phyloP scores from a whole-genome alignment of 2,113 vertebrate species.

The Pachyramphus minor region DNA sequence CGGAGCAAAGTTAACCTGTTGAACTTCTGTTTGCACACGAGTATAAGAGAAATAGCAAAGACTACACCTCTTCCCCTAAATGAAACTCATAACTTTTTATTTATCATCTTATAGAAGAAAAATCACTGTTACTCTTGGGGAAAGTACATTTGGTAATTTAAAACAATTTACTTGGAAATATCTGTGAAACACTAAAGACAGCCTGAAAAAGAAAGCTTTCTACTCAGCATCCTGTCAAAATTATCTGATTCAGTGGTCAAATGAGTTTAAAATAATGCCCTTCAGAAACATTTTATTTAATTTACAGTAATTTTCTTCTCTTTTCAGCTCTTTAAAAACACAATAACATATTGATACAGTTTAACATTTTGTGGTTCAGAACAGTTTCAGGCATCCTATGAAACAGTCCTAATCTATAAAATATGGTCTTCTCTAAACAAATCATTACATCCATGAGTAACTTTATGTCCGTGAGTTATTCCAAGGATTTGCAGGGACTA shows the following conservation, averaged over 20 bases:
- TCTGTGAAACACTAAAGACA: background rate
- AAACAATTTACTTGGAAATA: constrained; percentile 9
- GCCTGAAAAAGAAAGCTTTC: background rate
- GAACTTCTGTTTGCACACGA: background rate
- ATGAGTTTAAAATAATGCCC: constrained; percentile 24
- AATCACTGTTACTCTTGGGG: background rate
- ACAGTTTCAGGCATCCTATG: background rate
- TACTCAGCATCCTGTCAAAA: background rate
- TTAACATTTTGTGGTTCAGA: background rate
- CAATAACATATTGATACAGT: background rate
- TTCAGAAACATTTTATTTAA: constrained; percentile 9
- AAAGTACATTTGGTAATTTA: constrained; percentile 14
- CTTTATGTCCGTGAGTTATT: background rate
- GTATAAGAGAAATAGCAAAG: background rate
- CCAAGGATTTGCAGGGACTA: background rate
- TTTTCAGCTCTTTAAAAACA: constrained; percentile 5
- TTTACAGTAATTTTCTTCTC: constrained; percentile 14
- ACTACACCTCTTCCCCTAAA: background rate
- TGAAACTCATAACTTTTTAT: constrained; percentile 4
- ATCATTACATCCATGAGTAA: constrained; percentile 22
- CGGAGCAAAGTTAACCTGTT: background rate
- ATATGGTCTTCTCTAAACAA: background rate
- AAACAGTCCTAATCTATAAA: background rate
- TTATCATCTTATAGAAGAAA: background rate
- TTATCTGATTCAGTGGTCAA: constrained; percentile 26